phyloP scores from a whole-genome alignment of 2,113 vertebrate species.

The Corythaixoides concolor region DNA sequence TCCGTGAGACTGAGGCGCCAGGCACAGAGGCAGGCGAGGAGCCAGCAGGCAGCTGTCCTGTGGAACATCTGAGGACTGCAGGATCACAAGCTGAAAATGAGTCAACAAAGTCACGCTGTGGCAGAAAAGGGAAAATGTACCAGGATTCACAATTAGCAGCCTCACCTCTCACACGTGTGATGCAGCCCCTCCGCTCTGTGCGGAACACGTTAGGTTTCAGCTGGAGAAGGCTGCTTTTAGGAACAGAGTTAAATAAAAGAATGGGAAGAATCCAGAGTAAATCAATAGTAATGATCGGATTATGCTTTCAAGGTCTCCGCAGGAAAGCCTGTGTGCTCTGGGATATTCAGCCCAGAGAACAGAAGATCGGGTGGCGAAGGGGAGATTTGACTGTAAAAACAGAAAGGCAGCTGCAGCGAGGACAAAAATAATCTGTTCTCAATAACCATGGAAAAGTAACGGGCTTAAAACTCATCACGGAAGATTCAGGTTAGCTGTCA shows the following conservation, averaged over 20 bases:
- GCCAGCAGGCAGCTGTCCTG: neutral
- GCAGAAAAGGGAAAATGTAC: neutral
- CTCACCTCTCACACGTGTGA: neutral
- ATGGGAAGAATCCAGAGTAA: neutral
- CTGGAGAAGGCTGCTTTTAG: neutral
- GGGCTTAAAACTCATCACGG: neutral
- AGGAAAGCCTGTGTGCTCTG: neutral
- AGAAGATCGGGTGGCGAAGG: neutral
- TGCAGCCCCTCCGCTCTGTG: neutral
- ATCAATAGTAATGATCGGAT: neutral
- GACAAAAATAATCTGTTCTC: neutral
- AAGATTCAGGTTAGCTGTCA: neutral
- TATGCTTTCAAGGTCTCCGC: neutral
- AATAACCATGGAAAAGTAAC: neutral
- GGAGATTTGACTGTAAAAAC: neutral
- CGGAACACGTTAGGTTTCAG: neutral
- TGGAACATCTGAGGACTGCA: neutral
- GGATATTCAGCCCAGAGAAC: neutral
- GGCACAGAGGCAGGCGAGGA: fast-evolving
- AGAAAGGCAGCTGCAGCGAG: neutral
- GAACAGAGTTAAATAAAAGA: neutral
- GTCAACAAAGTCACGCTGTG: neutral
- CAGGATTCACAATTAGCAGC: neutral
- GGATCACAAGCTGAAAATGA: neutral
- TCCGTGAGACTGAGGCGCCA: fast-evolving